These are phyloP conservation scores for Oscheius onirici DNA, from an alignment of 2,888 invertebrate species.

Conservation along the genomic window DNA sequence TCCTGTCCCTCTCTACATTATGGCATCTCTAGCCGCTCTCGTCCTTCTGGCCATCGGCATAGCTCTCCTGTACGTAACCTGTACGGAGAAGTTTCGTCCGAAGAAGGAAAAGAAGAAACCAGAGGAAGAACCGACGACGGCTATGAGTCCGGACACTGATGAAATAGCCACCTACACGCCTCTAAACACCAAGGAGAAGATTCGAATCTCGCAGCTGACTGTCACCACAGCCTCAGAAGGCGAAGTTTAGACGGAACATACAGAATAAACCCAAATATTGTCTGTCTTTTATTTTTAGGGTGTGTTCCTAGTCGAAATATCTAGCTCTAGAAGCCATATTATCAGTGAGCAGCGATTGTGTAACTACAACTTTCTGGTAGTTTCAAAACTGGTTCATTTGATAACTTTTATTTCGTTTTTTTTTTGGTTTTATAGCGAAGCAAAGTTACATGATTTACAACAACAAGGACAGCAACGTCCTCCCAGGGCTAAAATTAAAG, in stretches of 20 bases:
- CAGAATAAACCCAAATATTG: not conserved
- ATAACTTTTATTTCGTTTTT: no score
- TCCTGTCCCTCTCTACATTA: not conserved
- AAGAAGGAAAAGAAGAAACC: not conserved
- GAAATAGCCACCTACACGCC: slow-evolving; percentile 12
- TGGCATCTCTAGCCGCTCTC: not conserved
- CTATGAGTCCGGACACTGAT: not conserved
- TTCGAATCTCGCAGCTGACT: slow-evolving; percentile 1
- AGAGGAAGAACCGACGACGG: not conserved
- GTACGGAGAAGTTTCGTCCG: not conserved
- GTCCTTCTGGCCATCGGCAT: not conserved
- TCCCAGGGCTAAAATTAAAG: no score
- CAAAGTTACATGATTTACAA: no score
- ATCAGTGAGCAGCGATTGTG: no score
- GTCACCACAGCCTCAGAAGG: not conserved
- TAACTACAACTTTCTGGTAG: no score
- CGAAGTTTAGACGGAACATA: not conserved
- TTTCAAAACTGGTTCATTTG: no score
- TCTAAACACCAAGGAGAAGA: slow-evolving; percentile 1
- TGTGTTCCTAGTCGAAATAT: no score
- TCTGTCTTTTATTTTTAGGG: not conserved
- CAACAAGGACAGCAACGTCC: no score
- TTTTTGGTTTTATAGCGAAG: no score
- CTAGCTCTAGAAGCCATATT: no score
- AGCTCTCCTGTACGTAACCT: not conserved